A percentile compares a stretch with the other conserved stretches of the same genome.
Evolutionary conservation across 2,113 vertebrate genomes (phyloP).

Genomic region (Mus musculus): DNA sequence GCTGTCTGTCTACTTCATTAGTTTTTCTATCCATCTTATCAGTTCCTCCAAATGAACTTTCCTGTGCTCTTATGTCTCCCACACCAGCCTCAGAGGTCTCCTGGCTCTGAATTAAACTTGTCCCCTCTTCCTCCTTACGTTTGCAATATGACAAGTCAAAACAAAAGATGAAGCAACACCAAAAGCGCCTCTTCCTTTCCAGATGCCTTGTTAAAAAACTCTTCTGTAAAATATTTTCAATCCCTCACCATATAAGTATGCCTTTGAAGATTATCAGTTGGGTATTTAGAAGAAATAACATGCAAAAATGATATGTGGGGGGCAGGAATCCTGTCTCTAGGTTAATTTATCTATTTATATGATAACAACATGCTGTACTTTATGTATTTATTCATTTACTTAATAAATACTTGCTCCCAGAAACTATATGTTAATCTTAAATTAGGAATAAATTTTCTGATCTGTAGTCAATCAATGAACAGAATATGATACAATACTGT

Average conservation of each 20-base stretch:
- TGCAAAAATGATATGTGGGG: background rate
- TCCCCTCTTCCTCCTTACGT: conserved; percentile 1
- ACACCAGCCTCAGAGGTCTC: background rate
- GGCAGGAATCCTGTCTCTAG: background rate
- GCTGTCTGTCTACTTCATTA: background rate
- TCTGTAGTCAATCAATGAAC: background rate
- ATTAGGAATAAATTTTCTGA: background rate
- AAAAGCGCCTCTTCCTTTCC: conserved; percentile 3
- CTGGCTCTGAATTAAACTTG: conserved; percentile 19
- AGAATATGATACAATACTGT: background rate
- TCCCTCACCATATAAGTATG: background rate
- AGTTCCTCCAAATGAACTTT: background rate
- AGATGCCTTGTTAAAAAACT: conserved; percentile 15
- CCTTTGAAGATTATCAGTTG: conserved; percentile 44
- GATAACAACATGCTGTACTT: background rate
- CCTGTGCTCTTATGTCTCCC: background rate
- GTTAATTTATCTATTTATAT: background rate
- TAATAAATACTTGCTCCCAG: background rate
- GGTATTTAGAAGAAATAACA: background rate
- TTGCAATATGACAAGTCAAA: background rate
- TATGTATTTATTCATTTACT: background rate
- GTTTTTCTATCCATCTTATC: background rate
- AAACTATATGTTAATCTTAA: background rate
- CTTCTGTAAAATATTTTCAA: conserved; percentile 44
- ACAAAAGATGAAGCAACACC: too few relatives aligned